Evolutionary conservation across 2,888 invertebrate genomes (phyloP), one percentile per base, ranked within the genome.

Genomic region (Ellobium chinense): DNA sequence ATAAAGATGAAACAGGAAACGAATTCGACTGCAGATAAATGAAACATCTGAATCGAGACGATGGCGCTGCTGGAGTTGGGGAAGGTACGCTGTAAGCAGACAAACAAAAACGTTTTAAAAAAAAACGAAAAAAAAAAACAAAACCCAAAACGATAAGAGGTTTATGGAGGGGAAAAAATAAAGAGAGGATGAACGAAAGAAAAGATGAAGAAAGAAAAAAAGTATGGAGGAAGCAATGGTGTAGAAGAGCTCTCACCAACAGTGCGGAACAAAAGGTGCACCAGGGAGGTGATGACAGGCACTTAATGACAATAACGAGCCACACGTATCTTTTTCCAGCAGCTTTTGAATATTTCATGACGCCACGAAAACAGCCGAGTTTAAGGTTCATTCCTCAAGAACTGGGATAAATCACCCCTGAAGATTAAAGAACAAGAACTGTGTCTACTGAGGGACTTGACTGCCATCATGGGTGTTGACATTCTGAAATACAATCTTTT

Each of bases 391-490:
- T 31, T 5, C n/a, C 46, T 21, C 5, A 7, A 46, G 46, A 29
- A 62, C 37, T 46, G 39, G 63, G 18, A 74, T 62, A 63, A 39
- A 74, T 46, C 62, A 63, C 21, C 21, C n/a, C 27, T 5, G n/a
- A 74, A 39, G 63, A 31, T 18, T 31, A 27, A 18, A 46, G 29
- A 39, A 21, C 46, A 5, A 29, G n/a, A 21, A n/a, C n/a, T n/a
- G n/a, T n/a, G n/a, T n/a, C n/a, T n/a, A n/a, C n/a, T n/a, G n/a
- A n/a, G n/a, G n/a, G n/a, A 46, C 29, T 2, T 7, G n/a, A 74
- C 27, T 74, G 74, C 63, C 74, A 74, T 46, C 72, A 60, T 12
- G 31, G 27, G 72, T 14, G 72, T 58, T 72, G 58, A 58, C 72
- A 58, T 56, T 72, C 37, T 58, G 72, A 72, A 72, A 58, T 58